These are phyloP conservation scores for Microplitis mediator DNA, from an alignment of 1,140 invertebrate genomes.

Conservation along the genomic window DNA sequence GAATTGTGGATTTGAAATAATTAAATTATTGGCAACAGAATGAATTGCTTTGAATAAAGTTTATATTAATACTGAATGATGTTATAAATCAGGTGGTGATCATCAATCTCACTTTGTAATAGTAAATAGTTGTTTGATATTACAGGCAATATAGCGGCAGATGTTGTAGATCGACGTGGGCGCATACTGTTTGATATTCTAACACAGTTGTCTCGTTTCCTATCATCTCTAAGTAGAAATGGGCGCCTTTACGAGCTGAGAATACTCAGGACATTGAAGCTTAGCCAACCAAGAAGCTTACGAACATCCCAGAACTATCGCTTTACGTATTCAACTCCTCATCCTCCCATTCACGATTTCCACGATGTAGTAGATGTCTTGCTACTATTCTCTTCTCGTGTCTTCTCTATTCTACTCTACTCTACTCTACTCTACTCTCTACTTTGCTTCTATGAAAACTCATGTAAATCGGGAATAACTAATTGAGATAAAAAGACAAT, in stretches of 20 bases:
- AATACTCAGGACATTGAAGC: slow-evolving; percentile 13
- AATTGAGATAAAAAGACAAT: slow-evolving; percentile 17
- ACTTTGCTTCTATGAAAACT: neutral
- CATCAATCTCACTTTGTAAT: neutral
- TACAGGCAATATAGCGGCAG: neutral
- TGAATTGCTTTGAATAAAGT: neutral
- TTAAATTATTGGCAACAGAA: neutral
- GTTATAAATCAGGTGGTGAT: neutral
- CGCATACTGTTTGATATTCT: slow-evolving; percentile 25
- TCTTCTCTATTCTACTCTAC: neutral
- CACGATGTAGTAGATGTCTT: neutral
- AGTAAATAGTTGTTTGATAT: slow-evolving; percentile 6
- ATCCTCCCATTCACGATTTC: slow-evolving; percentile 14
- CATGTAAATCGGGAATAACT: slow-evolving; percentile 30
- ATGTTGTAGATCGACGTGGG: neutral
- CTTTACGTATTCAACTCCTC: slow-evolving; percentile 28
- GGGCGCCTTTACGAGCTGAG: slow-evolving; percentile 16
- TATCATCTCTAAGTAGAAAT: slow-evolving; percentile 25
- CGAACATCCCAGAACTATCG: slow-evolving; percentile 18
- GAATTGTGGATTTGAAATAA: slow-evolving; percentile 1
- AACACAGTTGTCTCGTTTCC: slow-evolving; percentile 23
- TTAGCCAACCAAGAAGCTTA: slow-evolving; percentile 10
- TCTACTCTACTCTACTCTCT: neutral
- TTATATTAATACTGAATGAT: too few relatives aligned
- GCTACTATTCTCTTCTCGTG: neutral